Percentiles rank a stretch among this genome's conserved stretches.
Conservation (phyloP, 2,113 vertebrate genomes). For the Lepidiolamprologus cunningtoni region DNA sequence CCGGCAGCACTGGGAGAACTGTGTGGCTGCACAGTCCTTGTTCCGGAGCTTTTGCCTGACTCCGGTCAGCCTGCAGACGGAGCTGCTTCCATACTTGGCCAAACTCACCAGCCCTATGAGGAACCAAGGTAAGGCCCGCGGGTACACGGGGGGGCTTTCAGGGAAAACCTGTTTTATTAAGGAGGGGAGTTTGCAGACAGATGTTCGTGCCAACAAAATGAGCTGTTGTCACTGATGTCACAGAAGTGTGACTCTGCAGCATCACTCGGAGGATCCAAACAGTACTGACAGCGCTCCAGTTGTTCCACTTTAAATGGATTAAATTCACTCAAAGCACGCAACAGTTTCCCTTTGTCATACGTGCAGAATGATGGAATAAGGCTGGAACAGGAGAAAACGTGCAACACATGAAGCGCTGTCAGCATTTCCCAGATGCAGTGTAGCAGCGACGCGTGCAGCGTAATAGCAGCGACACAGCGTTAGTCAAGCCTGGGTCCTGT, state of each 20-base stretch:
- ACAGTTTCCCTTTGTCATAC: background rate
- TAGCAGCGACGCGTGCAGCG: accelerated
- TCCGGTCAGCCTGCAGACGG: slow-evolving; percentile 81
- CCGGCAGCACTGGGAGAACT: slow-evolving; percentile 85
- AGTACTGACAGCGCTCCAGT: background rate
- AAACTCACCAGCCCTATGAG: slow-evolving; percentile 85
- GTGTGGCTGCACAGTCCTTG: slow-evolving; percentile 79
- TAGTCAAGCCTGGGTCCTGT: background rate
- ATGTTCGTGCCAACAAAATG: background rate
- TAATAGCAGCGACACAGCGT: accelerated
- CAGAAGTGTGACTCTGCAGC: background rate
- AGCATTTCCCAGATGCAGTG: background rate
- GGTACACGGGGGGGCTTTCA: background rate
- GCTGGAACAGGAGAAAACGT: background rate
- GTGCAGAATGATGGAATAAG: background rate
- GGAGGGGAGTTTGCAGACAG: background rate
- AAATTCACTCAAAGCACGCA: background rate
- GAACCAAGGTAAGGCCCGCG: slow-evolving; percentile 78
- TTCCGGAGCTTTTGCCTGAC: slow-evolving; percentile 87
- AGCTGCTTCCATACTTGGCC: slow-evolving; percentile 87
- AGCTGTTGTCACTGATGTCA: background rate
- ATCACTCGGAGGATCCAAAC: background rate
- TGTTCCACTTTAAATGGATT: background rate
- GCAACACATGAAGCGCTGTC: background rate
- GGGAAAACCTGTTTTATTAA: background rate